Evolutionary conservation across 2,888 invertebrate genomes (phyloP), one percentile per base, ranked within the genome.

Genomic region (Rotaria macrura): DNA sequence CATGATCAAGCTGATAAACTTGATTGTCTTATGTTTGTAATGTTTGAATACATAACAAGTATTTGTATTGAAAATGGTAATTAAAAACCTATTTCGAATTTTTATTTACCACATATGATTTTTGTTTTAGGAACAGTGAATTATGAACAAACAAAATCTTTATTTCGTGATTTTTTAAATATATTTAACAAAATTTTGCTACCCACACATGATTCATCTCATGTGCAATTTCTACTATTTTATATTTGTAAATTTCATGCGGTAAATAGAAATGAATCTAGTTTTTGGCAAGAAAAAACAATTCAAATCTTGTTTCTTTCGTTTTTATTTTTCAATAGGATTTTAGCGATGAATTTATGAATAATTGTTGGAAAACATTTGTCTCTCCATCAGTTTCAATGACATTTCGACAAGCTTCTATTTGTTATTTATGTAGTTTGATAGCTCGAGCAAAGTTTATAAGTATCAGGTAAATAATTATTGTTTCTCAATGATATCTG

Each of bases 161-260:
- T 94, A 40, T 94, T 93, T 89, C 90, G 92, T 55, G 93, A 93
- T 87, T 88, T 94, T 84, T 89, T 95, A 87, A 92, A 91, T 87
- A 93, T 94, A 5, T 97, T 96, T 90, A 95, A 96, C 88, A 93
- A 93, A 89, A 92, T 94, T 57, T 93, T 97, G 87, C 91, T 97
- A 87, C 94, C 94, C 1, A 95, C 95, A 1, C 94, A 95, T 90
- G 94, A 94, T 49, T 94, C 94, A 55, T 93, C 93, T 89, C 94
- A 95, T 89, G 93, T 94, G 3, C 95, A 95, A 90, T 95, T 94
- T 90, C 89, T 94, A 14, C 91, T 95, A 90, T 95, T 95, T 90
- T 93, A 94, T 89, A 91, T 94, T 87, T 93, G 94, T 90, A 93
- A 94, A 88, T 93, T 94, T 87, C 93, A 93, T 90, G 88, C 89